Evolutionary conservation across 2,113 vertebrate species (phyloP), one percentile per base, ranked within the genome.

Genomic region (Pseudopipra pipra): DNA sequence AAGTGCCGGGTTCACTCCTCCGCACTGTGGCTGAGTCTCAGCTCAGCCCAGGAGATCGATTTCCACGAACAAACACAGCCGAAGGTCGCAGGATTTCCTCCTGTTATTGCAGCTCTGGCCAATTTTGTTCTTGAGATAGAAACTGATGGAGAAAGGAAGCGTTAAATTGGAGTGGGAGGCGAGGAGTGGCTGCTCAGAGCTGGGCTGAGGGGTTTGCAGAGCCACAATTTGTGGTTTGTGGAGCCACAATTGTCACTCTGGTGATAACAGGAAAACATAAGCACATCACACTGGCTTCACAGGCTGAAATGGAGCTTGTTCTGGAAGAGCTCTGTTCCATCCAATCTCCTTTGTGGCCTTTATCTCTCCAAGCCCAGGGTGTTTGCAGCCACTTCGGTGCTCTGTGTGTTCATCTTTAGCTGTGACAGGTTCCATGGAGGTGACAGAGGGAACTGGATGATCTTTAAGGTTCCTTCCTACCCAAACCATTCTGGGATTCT

Each of bases 11-110:
- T 68, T 87, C 76, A n/a, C 39, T 82, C 39, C 77, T 68, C 51
- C 1, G 0, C 58, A 49, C 61, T 8, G 27, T 49, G 46, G 52
- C 39, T 77, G 61, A 58, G 58, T n/a, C 62, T 23, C 51, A 23
- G 39, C 27, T 70, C 83, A 74, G 51, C 62, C 62, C 73, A 75
- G 83, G 68, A 84, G 78, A 84, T 75, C 21, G 2, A 43, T 80
- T 90, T 70, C 78, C 83, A 90, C 28, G 3, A 55, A 75, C 87
- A 90, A 70, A 66, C 58, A 47, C 35, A 65, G 88, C 73, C 78
- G 24, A 28, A 90, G 66, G 87, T 75, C 83, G 93, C 81, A 59
- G 90, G 66, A 90, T 87, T 93, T 90, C 90, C 90, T 78, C 77
- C 16, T 24, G 52, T 84, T 77, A 49, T 54, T 59, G 67, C 73